These are phyloP conservation scores for Mesocentrotus franciscanus DNA, from an alignment of 53 echinoderm and acorn worm genomes.

Conservation along the genomic window DNA sequence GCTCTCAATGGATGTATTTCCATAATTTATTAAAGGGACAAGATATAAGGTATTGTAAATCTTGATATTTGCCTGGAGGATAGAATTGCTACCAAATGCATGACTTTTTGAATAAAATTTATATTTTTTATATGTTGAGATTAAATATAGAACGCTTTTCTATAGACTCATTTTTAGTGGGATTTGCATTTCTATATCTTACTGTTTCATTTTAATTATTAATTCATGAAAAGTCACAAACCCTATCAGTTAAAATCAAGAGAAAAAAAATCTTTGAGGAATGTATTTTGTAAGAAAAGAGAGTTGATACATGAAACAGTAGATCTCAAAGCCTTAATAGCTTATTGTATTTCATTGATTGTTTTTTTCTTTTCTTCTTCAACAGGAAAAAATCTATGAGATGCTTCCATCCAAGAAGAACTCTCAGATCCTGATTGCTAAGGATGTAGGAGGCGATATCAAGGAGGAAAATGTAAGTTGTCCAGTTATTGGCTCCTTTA, in stretches of 20 bases:
- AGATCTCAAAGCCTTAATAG: neutral
- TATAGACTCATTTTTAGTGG: neutral
- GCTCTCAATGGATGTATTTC: neutral
- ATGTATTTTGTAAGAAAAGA: neutral
- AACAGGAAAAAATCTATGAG: slow-evolving; percentile 73
- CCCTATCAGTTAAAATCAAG: neutral
- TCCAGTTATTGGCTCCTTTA: neutral
- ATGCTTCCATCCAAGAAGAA: slow-evolving; percentile 64
- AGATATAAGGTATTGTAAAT: neutral
- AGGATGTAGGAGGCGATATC: slow-evolving; percentile 96
- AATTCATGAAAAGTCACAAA: neutral
- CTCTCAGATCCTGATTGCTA: slow-evolving; percentile 79
- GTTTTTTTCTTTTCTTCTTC: neutral
- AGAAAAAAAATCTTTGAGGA: neutral
- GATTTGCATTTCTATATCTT: neutral
- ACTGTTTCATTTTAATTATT: neutral
- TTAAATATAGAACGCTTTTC: neutral
- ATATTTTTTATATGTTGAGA: neutral
- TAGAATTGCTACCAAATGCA: neutral
- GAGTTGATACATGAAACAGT: neutral
- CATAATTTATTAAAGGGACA: neutral
- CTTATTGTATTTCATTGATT: neutral
- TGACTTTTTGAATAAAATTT: neutral
- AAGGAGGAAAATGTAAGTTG: slow-evolving; percentile 92
- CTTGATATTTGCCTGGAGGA: neutral